A percentile compares a stretch with the other conserved stretches of the same genome.
phyloP scores from a whole-genome alignment of 2,888 invertebrate species.

The Sphinx pinastri region DNA sequence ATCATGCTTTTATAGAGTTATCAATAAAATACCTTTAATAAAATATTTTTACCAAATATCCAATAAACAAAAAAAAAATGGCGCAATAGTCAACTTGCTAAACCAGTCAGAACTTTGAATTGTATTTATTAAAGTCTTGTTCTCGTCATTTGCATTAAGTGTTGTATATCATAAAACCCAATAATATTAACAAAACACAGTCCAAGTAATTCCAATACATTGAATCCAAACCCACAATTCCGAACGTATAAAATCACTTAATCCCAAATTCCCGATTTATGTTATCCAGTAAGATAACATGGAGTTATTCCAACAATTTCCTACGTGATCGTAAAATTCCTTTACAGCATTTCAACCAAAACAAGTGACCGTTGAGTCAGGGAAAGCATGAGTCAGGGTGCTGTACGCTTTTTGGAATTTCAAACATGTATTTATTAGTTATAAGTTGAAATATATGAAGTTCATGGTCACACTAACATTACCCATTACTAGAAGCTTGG shows the following conservation, averaged over 20 bases:
- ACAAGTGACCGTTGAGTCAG: conserved; percentile 50
- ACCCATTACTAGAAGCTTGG: too few relatives aligned
- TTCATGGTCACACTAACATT: neutral
- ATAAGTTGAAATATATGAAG: neutral
- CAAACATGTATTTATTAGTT: conserved; percentile 14
- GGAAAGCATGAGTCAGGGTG: conserved; percentile 52
- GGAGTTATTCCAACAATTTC: conserved; percentile 46
- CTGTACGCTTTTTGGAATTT: conserved; percentile 12
- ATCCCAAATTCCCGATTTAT: neutral
- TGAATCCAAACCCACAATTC: too few relatives aligned
- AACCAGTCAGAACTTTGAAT: too few relatives aligned
- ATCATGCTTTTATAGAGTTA: too few relatives aligned
- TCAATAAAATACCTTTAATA: too few relatives aligned
- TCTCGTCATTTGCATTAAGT: too few relatives aligned
- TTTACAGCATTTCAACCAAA: conserved; percentile 47
- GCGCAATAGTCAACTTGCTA: too few relatives aligned
- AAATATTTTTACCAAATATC: too few relatives aligned
- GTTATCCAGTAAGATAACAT: neutral
- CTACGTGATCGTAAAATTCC: conserved; percentile 40
- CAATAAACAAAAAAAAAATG: too few relatives aligned
- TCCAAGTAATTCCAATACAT: too few relatives aligned
- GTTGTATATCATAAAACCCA: neutral
- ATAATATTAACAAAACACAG: neutral
- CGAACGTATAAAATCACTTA: too few relatives aligned
- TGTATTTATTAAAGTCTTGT: too few relatives aligned